A percentile compares a stretch with the other conserved stretches of the same genome.
Conservation (phyloP, 2,797 vertebrate genomes). For the Smutsia gigantea region DNA sequence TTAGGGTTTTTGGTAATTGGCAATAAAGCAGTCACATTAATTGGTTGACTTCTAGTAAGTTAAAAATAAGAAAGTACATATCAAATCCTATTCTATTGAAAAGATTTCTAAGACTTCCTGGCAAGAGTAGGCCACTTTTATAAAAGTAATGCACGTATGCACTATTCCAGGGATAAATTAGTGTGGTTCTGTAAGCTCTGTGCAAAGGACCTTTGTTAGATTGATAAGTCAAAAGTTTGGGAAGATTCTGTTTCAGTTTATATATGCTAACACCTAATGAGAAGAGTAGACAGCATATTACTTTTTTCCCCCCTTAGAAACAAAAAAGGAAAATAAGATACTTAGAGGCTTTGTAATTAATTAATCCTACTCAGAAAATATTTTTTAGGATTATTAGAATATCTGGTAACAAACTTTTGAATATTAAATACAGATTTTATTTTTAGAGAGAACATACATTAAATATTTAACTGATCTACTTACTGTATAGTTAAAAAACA, state of each 20-base stretch:
- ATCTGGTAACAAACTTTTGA: not conserved
- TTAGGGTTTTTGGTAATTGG: not conserved
- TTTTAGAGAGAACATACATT: not conserved
- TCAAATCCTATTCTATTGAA: constrained; percentile 6
- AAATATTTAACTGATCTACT: constrained; percentile 20
- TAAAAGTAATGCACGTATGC: not conserved
- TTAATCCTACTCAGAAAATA: constrained; percentile 34
- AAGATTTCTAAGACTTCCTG: not conserved
- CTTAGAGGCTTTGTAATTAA: constrained; percentile 24
- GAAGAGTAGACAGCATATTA: not conserved
- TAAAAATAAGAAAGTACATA: not conserved
- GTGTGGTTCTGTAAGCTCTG: not conserved
- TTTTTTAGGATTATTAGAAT: constrained; percentile 45
- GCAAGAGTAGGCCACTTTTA: not conserved
- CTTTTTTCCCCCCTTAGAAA: not conserved
- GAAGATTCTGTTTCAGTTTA: not conserved
- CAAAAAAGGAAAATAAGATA: constrained; percentile 16
- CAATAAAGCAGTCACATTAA: not conserved
- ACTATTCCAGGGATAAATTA: not conserved
- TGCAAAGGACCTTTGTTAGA: not conserved
- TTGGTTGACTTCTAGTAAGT: not conserved
- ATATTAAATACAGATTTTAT: not conserved
- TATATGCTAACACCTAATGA: not conserved
- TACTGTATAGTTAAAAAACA: not conserved
- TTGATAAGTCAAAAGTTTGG: not conserved